Conservation (phyloP, 2,113 vertebrate genomes). For the Chroicocephalus ridibundus region DNA sequence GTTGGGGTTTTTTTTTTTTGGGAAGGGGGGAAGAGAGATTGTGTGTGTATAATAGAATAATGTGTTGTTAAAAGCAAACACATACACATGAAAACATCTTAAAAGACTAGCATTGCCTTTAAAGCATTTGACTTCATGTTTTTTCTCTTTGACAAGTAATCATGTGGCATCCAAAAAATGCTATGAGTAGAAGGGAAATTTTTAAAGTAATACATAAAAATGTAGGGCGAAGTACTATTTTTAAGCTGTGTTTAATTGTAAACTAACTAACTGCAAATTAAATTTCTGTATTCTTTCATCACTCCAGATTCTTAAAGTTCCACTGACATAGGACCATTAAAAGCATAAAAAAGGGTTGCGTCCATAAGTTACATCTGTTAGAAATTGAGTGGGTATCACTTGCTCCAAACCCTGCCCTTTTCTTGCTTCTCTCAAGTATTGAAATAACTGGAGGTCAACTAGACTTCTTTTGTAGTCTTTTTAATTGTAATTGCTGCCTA, state of each 20-base stretch:
- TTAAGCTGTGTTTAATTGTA: not conserved
- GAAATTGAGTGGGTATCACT: not conserved
- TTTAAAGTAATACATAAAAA: not conserved
- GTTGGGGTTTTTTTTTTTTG: not conserved
- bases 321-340: not conserved
- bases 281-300: not conserved
- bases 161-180: not conserved
- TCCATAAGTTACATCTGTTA: not conserved
- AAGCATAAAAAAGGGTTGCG: not conserved
- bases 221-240: not conserved
- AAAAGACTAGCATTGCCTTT: not conserved
- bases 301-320: not conserved
- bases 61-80: not conserved
- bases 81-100: not conserved
- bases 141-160: not conserved
- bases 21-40: not conserved
- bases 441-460: constrained; percentile 12
- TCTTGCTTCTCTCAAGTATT: not conserved
- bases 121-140: not conserved
- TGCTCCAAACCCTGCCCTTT: not conserved
- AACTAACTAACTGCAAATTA: not conserved
- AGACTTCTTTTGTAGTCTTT: not conserved
- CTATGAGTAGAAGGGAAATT: not conserved
- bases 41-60: not conserved
- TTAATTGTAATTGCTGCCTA: constrained; percentile 23